Base-by-base conservation (phyloP, 2,888 invertebrate species). In the Aethes cnicana region DNA sequence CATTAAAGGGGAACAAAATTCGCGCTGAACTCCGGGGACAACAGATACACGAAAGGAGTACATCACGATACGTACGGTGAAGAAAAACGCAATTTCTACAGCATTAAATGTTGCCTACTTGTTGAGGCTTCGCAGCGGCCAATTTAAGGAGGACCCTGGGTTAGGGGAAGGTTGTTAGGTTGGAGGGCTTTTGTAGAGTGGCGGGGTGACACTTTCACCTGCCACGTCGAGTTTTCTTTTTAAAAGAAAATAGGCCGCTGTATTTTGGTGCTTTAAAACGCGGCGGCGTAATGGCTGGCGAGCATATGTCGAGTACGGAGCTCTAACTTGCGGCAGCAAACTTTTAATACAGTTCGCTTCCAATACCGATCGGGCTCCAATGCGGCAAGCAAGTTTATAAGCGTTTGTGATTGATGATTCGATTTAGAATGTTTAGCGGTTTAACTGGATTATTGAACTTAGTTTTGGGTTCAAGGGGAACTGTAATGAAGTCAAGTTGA, bases 31-130 rank as follows among this genome's bases (percentile, higher is more conserved):
- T 63, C 57, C 30, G 47, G 47, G 63, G 60, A 69, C 71, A 72
- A 66, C 64, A 63, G 66, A 74, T 76, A 69, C 72, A 69, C 70
- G 66, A 52, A 60, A 47, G 58, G 54, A 53, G 69, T 62, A 72
- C 75, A 78, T 77, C 73, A 62, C 68, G 74, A 74, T 72, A 72
- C 70, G 67, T 61, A 64, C 63, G 60, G 69, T 70, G 73, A 81
- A 80, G 80, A 79, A 80, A 81, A 81, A 80, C 77, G 74, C 77
- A 77, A 81, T 82, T 80, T 81, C 72, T 79, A 76, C 80, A 68
- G 77, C 80, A 79, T 81, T 81, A 81, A 79, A 82, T 81, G 72
- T 79, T 79, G 71, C 61, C 75, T 74, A 75, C 77, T 78, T 75
- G 73, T 75, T 74, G 68, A 63, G 65, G 69, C 62, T 55, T 62